phyloP scores from a whole-genome alignment of 2,113 vertebrate species.

The Cepphus grylle region DNA sequence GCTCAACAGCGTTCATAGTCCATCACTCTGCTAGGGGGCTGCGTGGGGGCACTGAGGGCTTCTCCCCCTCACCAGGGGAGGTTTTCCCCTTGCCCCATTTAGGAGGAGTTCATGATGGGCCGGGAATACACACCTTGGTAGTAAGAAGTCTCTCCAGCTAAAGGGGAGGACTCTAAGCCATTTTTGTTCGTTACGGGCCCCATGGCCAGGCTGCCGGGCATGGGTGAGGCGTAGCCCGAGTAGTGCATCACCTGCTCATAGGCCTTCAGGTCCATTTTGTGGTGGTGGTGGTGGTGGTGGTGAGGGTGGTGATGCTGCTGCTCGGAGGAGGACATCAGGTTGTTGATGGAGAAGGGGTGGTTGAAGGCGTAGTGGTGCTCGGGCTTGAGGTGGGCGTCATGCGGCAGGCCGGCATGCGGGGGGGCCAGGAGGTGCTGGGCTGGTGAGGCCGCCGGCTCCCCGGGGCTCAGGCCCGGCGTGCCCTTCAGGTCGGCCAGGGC shows the following conservation, averaged over 20 bases:
- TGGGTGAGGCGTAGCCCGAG: conserved; percentile 91
- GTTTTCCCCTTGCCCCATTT: conserved; percentile 16
- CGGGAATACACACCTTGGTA: conserved; percentile 97
- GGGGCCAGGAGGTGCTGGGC: conserved; percentile 84
- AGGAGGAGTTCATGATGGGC: conserved; percentile 99
- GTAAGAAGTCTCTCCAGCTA: conserved; percentile 87
- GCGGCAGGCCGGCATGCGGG: conserved; percentile 87
- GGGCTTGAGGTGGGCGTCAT: conserved; percentile 93
- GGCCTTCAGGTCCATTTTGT: conserved; percentile 99
- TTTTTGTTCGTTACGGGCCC: conserved; percentile 92
- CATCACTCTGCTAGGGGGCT: background rate
- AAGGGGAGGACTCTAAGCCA: conserved; percentile 87
- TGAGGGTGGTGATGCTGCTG: conserved; percentile 90
- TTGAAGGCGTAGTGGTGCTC: conserved; percentile 99
- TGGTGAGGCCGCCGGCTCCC: conserved; percentile 77
- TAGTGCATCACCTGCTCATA: conserved; percentile 99
- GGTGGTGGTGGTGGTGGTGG: conserved; percentile 82
- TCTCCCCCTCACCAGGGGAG: background rate
- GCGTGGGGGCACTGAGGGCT: rapidly evolving
- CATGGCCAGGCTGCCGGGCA: conserved; percentile 93
- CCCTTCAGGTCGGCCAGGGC: conserved; percentile 78
- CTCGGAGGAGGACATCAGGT: conserved; percentile 97
- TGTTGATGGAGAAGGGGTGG: conserved; percentile 98
- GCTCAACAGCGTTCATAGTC: conserved; percentile 10
- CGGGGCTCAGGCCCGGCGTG: conserved; percentile 84